phyloP scores from a whole-genome alignment of 2,888 invertebrate genomes.

The Biston betularia region DNA sequence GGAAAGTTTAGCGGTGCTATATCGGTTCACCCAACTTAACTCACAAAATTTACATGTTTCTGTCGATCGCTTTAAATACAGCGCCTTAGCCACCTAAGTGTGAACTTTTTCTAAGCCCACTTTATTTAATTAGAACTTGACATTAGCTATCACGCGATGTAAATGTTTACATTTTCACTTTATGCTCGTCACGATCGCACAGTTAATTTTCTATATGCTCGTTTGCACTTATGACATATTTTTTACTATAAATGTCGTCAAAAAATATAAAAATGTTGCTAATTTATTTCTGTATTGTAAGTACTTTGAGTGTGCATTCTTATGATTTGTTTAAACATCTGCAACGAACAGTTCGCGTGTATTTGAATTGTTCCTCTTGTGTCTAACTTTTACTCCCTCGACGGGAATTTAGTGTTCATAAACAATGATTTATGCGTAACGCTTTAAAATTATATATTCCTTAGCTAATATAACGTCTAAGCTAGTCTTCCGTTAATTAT shows the following conservation, averaged over 20 bases:
- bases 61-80: constrained; percentile 16
- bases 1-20: constrained; percentile 4
- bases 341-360: constrained; percentile 14
- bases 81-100: constrained; percentile 14
- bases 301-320: neutral
- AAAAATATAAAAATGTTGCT: neutral
- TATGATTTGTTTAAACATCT: neutral
- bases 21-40: constrained; percentile 2
- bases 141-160: constrained; percentile 26
- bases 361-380: no score
- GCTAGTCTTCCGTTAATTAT: constrained; percentile 15
- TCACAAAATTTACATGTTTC: constrained; percentile 15
- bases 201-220: neutral
- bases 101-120: constrained; percentile 27
- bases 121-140: constrained; percentile 40
- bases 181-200: neutral
- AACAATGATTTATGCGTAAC: no score
- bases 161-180: constrained; percentile 14
- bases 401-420: no score
- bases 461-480: neutral
- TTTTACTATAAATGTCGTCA: neutral
- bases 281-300: no score
- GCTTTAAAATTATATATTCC: no score
- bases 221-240: neutral
- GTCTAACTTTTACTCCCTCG: neutral